Evolutionary conservation across 2,113 vertebrate genomes (phyloP).

Genomic region (Camelus dromedarius): DNA sequence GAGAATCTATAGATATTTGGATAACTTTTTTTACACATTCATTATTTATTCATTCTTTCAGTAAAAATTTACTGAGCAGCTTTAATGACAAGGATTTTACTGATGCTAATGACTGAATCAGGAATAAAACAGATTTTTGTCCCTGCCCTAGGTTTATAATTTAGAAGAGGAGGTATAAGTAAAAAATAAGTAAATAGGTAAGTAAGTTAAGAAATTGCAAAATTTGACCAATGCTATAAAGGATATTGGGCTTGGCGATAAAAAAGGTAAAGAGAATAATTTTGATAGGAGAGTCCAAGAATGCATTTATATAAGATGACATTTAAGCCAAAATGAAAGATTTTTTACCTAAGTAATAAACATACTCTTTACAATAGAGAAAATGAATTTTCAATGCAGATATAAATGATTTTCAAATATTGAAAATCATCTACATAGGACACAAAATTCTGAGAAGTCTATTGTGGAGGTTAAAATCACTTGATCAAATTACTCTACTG

Average conservation of each 20-base stretch:
- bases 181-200: neutral
- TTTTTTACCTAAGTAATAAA: neutral
- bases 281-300: neutral
- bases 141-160: neutral
- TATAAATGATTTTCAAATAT: neutral
- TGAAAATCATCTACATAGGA: neutral
- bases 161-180: neutral
- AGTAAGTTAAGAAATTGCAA: neutral
- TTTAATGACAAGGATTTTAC: neutral
- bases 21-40: neutral
- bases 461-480: neutral
- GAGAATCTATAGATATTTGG: neutral
- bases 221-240: neutral
- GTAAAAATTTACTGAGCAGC: neutral
- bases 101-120: neutral
- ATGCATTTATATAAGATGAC: neutral
- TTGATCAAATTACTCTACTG: neutral
- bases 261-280: neutral
- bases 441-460: neutral
- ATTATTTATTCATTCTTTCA: neutral
- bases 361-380: neutral
- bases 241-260: neutral
- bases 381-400: slow-evolving; percentile 2
- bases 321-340: neutral
- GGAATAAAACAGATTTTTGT: neutral